These are phyloP conservation scores for Phyto melanocephala DNA, from an alignment of 2,888 invertebrate genomes.

Conservation along the genomic window DNA sequence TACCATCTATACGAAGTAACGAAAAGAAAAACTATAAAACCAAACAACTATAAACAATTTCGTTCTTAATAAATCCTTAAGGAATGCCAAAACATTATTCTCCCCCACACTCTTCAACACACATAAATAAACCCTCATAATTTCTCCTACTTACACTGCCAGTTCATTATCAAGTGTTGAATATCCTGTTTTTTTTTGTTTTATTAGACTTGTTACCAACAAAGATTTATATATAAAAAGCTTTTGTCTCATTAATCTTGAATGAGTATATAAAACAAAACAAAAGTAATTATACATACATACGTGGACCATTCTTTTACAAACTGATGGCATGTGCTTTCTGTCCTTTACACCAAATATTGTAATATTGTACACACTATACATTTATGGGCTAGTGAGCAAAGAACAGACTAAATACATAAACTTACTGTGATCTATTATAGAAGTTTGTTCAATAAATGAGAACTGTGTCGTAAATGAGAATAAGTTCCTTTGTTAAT, in stretches of 20 bases:
- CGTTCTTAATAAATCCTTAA: constrained; percentile 58
- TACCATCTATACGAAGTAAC: constrained; percentile 20
- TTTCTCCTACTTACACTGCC: constrained; percentile 33
- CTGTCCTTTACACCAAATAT: neutral
- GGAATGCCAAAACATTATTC: constrained; percentile 58
- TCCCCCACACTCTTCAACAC: neutral
- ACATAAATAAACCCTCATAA: constrained; percentile 46
- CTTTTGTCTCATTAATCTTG: constrained; percentile 73
- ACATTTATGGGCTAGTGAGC: neutral
- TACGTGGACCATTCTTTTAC: constrained; percentile 29
- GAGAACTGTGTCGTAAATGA: neutral
- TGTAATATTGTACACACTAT: neutral
- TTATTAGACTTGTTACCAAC: constrained; percentile 57
- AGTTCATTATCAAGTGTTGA: constrained; percentile 55
- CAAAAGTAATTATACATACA: constrained; percentile 62
- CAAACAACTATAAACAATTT: constrained; percentile 44
- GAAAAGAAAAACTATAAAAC: constrained; percentile 47
- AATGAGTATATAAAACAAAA: constrained; percentile 71
- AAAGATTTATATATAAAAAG: constrained; percentile 67
- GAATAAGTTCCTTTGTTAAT: neutral
- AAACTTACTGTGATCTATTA: constrained; percentile 45
- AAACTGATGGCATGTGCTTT: neutral
- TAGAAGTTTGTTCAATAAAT: constrained; percentile 39
- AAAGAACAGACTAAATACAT: neutral
- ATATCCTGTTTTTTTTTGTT: constrained; percentile 63